These are phyloP conservation scores for Sarcophaga peregrina DNA, from an alignment of 1,140 invertebrate genomes.

Conservation along the genomic window DNA sequence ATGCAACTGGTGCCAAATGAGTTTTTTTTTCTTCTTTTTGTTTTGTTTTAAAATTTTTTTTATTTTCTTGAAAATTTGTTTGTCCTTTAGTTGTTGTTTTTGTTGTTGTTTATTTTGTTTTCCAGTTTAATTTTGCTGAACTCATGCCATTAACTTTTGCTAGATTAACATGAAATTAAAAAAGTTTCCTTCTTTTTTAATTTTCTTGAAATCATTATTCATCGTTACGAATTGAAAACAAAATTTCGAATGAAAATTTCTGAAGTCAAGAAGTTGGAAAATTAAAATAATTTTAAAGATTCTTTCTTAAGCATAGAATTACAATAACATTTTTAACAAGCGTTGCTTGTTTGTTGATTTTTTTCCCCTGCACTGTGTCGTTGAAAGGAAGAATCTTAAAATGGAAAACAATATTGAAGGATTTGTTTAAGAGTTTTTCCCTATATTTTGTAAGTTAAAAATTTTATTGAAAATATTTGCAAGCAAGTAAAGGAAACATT, in stretches of 20 bases:
- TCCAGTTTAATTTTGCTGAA: neutral
- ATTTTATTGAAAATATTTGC: no score
- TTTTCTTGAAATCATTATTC: slow-evolving; percentile 28
- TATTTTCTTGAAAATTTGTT: neutral
- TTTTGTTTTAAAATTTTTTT: neutral
- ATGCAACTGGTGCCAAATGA: slow-evolving; percentile 40
- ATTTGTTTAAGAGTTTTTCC: no score
- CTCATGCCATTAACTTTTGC: slow-evolving; percentile 27
- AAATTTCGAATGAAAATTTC: neutral
- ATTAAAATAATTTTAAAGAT: neutral
- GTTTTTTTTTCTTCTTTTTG: neutral
- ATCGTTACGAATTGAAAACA: slow-evolving; percentile 26
- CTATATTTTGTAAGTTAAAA: no score
- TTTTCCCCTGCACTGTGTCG: no score
- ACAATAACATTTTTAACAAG: neutral
- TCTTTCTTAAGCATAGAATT: neutral
- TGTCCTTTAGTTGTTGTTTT: neutral
- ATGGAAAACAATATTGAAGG: no score
- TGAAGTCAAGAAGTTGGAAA: neutral
- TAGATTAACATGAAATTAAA: slow-evolving; percentile 42
- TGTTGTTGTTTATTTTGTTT: neutral
- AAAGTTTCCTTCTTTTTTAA: slow-evolving; percentile 14
- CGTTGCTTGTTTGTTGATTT: no score
- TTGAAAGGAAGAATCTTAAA: no score
- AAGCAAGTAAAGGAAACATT: no score